Evolutionary conservation across 1,140 invertebrate genomes (phyloP).

Genomic region (Sycobia sp.): DNA sequence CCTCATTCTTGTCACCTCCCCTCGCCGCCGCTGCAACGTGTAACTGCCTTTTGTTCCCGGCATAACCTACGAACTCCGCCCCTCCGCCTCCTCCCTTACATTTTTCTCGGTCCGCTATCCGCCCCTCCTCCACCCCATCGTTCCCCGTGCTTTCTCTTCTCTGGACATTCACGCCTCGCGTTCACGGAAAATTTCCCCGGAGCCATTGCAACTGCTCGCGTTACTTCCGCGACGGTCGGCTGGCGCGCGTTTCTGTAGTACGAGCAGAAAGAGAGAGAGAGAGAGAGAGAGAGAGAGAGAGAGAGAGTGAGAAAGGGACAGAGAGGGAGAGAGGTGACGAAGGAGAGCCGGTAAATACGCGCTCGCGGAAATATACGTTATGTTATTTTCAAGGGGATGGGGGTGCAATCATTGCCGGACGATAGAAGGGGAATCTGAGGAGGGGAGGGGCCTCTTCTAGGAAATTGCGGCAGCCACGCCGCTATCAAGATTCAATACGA

Average conservation of each 20-base stretch:
- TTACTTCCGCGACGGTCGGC: too few species aligned
- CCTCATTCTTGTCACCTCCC: neutral
- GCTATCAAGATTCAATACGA: constrained; percentile 1
- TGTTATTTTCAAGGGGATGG: too few species aligned
- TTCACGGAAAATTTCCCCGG: neutral
- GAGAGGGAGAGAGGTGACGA: too few species aligned
- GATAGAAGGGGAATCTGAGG: too few species aligned
- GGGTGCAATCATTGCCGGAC: too few species aligned
- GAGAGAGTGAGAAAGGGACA: too few species aligned
- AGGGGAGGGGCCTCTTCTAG: neutral
- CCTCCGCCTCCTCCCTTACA: neutral
- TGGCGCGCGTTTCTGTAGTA: too few species aligned
- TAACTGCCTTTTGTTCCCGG: constrained; percentile 22
- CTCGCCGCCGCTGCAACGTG: too few species aligned
- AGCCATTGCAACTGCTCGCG: neutral
- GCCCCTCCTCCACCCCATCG: neutral
- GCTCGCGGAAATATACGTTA: too few species aligned
- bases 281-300: too few species aligned
- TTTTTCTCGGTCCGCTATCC: neutral
- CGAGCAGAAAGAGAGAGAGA: too few species aligned
- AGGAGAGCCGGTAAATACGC: too few species aligned
- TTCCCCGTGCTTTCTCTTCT: neutral
- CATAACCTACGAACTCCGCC: neutral
- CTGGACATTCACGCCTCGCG: neutral
- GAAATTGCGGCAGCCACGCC: constrained; percentile 1